Base-by-base conservation (phyloP, 2,113 vertebrate species). In the Eretmochelys imbricata region DNA sequence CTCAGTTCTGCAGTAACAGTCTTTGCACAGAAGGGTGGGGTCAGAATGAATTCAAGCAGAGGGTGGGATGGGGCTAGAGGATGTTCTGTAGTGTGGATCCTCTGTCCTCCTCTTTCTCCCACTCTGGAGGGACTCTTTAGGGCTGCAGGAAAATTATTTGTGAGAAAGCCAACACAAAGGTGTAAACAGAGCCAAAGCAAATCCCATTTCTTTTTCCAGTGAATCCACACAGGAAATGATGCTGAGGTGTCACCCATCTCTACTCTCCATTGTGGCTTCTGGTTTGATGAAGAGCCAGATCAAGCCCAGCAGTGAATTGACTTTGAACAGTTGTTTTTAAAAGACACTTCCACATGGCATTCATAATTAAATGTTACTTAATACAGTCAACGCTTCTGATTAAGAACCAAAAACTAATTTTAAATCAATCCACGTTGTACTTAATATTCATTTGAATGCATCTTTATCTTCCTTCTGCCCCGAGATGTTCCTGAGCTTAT, bases 251-350 rank as follows among this genome's bases (percentile, higher is more conserved):
- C 85, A 29, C 89, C 49, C 78, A 72, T 72, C 50, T 55, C 31
- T 81, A 8, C 25, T 38, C 31, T 87, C 48, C 17, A 59, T 42
- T 62, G 16, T 57, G 65, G 65, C 57, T 48, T 87, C 80, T 62
- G 24, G 54, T 78, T 69, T 49, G 53, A 50, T 62, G 9, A 82
- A 82, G 85, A 87, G 87, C 82, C 65, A 53, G 54, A 62, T 91
- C 65, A 76, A 82, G 65, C 27, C 46, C 48, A 69, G 85, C 78
- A 78, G 12, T 42, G n/a, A 91, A 69, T n/a, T 87, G 84, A 87
- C 79, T 91, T 87, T 87, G 59, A 91, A 81, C 79, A 31, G 50
- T 82, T 91, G 53, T 87, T 87, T 91, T 87, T 91, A 83, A 87
- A 87, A 92, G 62, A 59, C 62, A 78, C 48, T 83, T 80, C 75